A percentile compares a stretch with the other conserved stretches of the same genome.
phyloP scores from a whole-genome alignment of 30 jellyfish, hydroid and myxozoan genomes.

The Clytia hemisphaerica region DNA sequence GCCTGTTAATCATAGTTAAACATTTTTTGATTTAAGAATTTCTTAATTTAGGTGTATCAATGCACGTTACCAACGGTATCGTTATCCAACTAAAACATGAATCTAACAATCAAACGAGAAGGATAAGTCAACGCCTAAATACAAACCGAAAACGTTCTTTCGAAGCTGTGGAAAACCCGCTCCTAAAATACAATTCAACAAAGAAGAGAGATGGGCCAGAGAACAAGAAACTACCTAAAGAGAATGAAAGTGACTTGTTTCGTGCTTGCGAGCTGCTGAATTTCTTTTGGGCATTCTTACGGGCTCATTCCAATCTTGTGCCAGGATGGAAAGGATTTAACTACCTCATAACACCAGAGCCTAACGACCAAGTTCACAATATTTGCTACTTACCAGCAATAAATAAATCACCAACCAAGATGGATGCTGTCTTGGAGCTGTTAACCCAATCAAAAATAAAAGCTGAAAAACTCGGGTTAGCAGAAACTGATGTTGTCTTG shows the following conservation, averaged over 20 bases:
- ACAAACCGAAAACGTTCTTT: not conserved
- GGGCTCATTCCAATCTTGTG: not conserved
- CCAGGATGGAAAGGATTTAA: conserved; percentile 8
- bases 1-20: too few relatives aligned
- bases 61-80: too few relatives aligned
- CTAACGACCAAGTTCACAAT: not conserved
- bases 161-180: not conserved
- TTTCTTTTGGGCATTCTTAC: too few relatives aligned
- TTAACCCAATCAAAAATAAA: conserved; percentile 11
- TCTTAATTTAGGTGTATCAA: not conserved
- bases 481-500: conserved; percentile 29
- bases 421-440: conserved; percentile 28
- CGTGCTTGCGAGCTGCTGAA: too few relatives aligned
- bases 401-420: conserved; percentile 37
- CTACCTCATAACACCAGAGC: not conserved
- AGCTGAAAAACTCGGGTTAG: conserved; percentile 33
- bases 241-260: too few relatives aligned
- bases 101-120: too few relatives aligned
- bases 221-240: too few relatives aligned
- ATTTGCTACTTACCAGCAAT: conserved; percentile 28
- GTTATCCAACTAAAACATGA: too few relatives aligned
- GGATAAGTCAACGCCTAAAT: too few relatives aligned
- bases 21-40: too few relatives aligned
- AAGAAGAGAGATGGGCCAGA: too few relatives aligned
- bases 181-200: not conserved